Percentiles rank a stretch among this genome's conserved stretches.
Evolutionary conservation across 2,797 vertebrate species (phyloP).

Genomic region (Lophius americanus): DNA sequence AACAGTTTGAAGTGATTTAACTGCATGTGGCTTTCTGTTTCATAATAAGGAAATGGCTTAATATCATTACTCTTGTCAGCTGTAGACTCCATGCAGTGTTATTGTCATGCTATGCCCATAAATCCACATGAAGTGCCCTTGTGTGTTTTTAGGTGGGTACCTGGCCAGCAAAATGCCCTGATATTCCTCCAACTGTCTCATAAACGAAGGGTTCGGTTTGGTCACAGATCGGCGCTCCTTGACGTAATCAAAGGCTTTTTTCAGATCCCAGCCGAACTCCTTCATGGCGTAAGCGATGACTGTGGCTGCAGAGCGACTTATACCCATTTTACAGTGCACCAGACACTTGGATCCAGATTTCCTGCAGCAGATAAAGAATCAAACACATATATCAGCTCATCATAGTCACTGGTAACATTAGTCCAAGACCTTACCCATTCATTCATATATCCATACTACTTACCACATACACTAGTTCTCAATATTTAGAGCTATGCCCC

Average conservation of each 20-base stretch:
- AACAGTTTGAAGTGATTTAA: too few species aligned
- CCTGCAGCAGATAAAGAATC: constrained; percentile 67
- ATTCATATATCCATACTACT: too few species aligned
- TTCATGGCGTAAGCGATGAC: constrained; percentile 99
- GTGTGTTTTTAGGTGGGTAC: constrained; percentile 66
- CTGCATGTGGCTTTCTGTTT: too few species aligned
- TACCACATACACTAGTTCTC: too few species aligned
- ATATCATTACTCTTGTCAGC: too few species aligned
- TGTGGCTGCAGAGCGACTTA: constrained; percentile 95
- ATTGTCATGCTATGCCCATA: not conserved
- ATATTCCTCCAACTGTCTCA: constrained; percentile 98
- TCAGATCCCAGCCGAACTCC: constrained; percentile 96
- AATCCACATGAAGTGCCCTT: not conserved
- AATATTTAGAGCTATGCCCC: too few species aligned
- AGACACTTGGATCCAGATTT: constrained; percentile 95
- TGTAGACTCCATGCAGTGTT: too few species aligned
- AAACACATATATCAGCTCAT: not conserved
- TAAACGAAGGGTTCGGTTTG: constrained; percentile 97
- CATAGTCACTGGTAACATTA: not conserved
- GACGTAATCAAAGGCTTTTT: constrained; percentile 91
- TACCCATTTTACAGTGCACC: constrained; percentile 99
- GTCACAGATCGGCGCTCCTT: constrained; percentile 93
- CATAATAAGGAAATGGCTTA: too few species aligned
- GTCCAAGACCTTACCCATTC: too few species aligned
- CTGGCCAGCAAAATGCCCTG: constrained; percentile 97